A percentile compares a stretch with the other conserved stretches of the same genome.
These are phyloP conservation scores for Glaucomys volans DNA, from an alignment of 2,113 vertebrate species.

Conservation along the genomic window DNA sequence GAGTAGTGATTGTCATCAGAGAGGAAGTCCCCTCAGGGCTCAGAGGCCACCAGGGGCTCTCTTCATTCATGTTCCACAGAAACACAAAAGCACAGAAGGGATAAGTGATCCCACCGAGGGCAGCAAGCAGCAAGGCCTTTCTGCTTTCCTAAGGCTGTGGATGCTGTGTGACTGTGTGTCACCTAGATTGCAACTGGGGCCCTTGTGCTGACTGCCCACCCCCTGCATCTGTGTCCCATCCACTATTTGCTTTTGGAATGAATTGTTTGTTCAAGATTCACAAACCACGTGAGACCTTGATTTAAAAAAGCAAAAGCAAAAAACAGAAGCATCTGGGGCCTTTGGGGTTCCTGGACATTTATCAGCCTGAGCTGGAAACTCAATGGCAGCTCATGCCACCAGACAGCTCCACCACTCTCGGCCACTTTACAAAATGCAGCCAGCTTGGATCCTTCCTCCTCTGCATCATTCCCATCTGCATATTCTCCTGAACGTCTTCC, in stretches of 20 bases:
- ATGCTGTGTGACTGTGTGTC: neutral
- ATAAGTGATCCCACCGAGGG: neutral
- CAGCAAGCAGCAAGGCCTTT: neutral
- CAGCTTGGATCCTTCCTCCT: neutral
- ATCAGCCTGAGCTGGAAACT: neutral
- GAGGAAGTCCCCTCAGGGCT: neutral
- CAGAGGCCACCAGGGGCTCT: neutral
- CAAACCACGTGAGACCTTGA: neutral
- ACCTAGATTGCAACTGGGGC: neutral
- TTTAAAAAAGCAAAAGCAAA: neutral
- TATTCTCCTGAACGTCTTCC: neutral
- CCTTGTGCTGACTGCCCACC: neutral
- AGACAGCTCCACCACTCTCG: neutral
- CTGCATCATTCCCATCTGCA: neutral
- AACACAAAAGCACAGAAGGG: neutral
- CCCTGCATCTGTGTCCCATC: neutral
- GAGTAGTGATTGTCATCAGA: accelerated
- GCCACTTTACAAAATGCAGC: neutral
- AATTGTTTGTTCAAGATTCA: neutral
- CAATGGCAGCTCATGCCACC: neutral
- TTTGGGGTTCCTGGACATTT: neutral
- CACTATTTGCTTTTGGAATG: neutral
- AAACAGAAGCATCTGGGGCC: neutral
- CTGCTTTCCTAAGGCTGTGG: neutral
- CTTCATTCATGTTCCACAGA: neutral